These are phyloP conservation scores for Philopotamus ludificatus DNA, from an alignment of 1,140 invertebrate species.

Conservation along the genomic window DNA sequence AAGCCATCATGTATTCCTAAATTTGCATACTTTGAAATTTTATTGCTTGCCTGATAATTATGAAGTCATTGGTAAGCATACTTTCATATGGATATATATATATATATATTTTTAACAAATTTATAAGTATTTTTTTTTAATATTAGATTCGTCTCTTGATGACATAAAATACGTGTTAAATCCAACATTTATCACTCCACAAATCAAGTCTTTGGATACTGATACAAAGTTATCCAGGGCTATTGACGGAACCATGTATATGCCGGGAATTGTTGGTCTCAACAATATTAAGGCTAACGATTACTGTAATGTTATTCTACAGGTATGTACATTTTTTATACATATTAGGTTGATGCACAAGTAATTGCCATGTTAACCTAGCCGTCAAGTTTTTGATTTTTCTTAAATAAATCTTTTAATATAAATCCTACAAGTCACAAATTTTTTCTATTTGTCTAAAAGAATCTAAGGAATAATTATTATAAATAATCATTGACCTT, in stretches of 20 bases:
- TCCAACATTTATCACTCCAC: conserved; percentile 86
- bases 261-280: conserved; percentile 93
- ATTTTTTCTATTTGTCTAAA: no score
- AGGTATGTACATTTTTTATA: conserved; percentile 65
- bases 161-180: conserved; percentile 99
- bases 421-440: no score
- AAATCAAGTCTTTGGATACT: conserved; percentile 79
- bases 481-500: no score
- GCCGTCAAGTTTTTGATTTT: no score
- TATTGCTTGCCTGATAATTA: conserved; percentile 99
- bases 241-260: conserved; percentile 95
- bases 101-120: no score
- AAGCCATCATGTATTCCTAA: conserved; percentile 97
- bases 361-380: no score
- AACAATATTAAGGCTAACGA: conserved; percentile 99
- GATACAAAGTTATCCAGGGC: conserved; percentile 88
- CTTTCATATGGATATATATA: conserved; percentile 43
- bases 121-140: conserved; percentile 32
- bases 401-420: no score
- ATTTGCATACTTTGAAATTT: conserved; percentile 95
- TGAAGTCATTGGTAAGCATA: conserved; percentile 86
- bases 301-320: conserved; percentile 98
- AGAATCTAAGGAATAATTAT: no score
- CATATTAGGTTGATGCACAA: no score
- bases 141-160: conserved; percentile 92